Conservation (phyloP, 2,113 vertebrate species). For the Piprites chloris region DNA sequence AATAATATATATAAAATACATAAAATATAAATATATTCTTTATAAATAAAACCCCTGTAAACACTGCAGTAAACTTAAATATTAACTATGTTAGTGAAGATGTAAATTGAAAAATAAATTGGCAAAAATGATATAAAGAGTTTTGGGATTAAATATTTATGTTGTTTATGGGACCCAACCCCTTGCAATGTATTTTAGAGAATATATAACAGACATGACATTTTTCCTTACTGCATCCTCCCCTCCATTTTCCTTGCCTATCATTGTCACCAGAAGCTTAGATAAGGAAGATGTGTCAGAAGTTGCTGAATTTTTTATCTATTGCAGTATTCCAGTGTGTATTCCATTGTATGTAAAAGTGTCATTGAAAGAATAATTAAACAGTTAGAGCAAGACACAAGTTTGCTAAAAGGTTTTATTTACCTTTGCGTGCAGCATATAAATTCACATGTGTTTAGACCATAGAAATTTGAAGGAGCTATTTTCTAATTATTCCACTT, state of each 20-base stretch:
- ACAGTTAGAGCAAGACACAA: not conserved
- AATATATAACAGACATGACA: not conserved
- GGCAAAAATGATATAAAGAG: not conserved
- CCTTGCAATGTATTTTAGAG: not conserved
- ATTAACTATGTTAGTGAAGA: not conserved
- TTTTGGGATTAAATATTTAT: not conserved
- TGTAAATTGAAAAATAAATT: not conserved
- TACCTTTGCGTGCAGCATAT: not conserved
- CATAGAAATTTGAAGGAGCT: not conserved
- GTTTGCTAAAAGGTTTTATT: constrained; percentile 13
- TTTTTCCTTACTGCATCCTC: not conserved
- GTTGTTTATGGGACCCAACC: not conserved
- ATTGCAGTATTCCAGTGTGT: not conserved
- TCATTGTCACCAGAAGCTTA: not conserved
- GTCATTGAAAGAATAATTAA: not conserved
- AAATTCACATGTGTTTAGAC: not conserved
- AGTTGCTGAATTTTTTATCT: not conserved
- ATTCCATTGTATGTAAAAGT: not conserved
- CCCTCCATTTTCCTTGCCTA: not conserved
- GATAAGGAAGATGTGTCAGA: not conserved
- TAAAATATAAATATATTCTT: no score
- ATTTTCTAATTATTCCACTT: constrained; percentile 30
- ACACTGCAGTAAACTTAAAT: not conserved
- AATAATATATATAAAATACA: no score
- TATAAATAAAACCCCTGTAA: not conserved